Base-by-base conservation (phyloP, 2,888 invertebrate genomes). In the Epistrophe eligans region DNA sequence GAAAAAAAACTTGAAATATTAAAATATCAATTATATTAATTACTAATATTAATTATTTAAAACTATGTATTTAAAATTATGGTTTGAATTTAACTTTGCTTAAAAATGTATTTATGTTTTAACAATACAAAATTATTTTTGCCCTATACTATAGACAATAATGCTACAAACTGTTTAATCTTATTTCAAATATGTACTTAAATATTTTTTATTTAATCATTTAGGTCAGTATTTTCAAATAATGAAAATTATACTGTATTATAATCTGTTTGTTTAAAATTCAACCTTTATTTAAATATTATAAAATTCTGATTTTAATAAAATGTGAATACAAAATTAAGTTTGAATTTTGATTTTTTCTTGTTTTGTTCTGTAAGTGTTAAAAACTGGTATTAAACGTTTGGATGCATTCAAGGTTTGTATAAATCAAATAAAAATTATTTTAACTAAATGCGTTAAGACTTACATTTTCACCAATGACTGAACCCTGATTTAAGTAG, bases 61-160 rank as follows among this genome's bases (percentile, higher is more conserved):
- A 32, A n/a, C 9, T 15, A 28, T 15, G 0, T 40, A 40, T 4
- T 40, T 6, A 43, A n/a, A 43, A 19, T 7, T 19, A 19, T 50
- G 13, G 9, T 35, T 35, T 35, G 7, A 35, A 43, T 43, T 43
- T 43, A 43, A 43, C 6, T 32, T 32, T 32, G 3, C 24, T 32
- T 32, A 32, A 32, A 4, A 32, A 32, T 7, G 5, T 32, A 32
- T 32, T 32, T 32, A 7, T 32, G 5, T 6, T 32, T 43, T 15
- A 43, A 43, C n/a, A n/a, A 8, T n/a, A 48, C 2, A 48, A 9
- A 15, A 55, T 55, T 55, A 10, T 55, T 4, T 50, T 8, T 28
- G 3, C 55, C 15, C 13, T n/a, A 57, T 8, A 45, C 11, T 9
- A n/a, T 81, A 76, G 81, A 81, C 81, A 81, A 81, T 76, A 81